phyloP scores from a whole-genome alignment of 2,888 invertebrate species.

The Drosophila recens region DNA sequence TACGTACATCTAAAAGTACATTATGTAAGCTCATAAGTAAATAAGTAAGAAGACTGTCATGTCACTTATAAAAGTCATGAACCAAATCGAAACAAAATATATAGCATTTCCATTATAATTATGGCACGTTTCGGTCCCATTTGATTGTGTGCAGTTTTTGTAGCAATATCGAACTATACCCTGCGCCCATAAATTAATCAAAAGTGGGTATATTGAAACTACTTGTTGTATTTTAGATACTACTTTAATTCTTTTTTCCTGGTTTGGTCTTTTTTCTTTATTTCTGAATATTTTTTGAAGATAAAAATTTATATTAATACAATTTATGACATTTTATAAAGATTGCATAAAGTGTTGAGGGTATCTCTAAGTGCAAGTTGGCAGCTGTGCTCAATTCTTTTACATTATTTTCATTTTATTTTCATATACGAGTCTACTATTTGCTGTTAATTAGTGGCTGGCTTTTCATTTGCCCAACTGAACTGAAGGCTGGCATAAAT shows the following conservation, averaged over 20 bases:
- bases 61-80: background rate
- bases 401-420: conserved; percentile 12
- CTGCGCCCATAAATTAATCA: background rate
- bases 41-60: background rate
- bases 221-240: background rate
- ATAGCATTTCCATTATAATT: conserved; percentile 32
- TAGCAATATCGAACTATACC: conserved; percentile 6
- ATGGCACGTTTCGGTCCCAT: conserved; percentile 36
- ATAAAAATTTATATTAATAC: no score
- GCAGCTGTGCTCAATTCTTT: background rate
- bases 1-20: background rate
- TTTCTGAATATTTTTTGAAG: background rate
- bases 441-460: conserved; percentile 46
- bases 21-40: background rate
- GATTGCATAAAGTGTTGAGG: background rate
- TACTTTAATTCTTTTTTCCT: background rate
- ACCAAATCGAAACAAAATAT: background rate
- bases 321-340: background rate
- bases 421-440: conserved; percentile 19
- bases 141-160: conserved; percentile 26
- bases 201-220: background rate
- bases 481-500: conserved; percentile 22
- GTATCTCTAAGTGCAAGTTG: background rate
- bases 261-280: background rate
- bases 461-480: conserved; percentile 23